These are phyloP conservation scores for Patella caerulea DNA, from an alignment of 2,888 invertebrate species.

Conservation along the genomic window DNA sequence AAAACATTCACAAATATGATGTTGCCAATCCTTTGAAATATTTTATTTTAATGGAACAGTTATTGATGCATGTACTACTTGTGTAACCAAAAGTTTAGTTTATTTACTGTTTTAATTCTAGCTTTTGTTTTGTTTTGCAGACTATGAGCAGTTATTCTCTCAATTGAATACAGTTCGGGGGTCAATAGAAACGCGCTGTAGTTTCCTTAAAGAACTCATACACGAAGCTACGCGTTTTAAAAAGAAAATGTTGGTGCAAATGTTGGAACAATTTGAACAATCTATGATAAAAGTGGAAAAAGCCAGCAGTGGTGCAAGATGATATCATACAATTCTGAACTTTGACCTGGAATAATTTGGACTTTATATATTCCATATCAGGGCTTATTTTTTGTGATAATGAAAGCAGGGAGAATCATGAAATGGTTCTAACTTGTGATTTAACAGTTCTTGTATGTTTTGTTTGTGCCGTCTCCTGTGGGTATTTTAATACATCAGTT, in stretches of 20 bases:
- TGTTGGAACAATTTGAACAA: slow-evolving; percentile 57
- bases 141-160: slow-evolving; percentile 61
- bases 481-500: no score
- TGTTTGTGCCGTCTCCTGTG: no score
- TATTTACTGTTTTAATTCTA: not conserved
- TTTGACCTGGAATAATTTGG: no score
- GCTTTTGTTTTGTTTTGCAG: slow-evolving; percentile 45
- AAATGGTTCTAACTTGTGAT: no score
- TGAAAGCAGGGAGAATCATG: no score
- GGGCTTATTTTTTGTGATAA: no score
- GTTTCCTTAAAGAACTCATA: slow-evolving; percentile 62
- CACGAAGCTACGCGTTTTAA: slow-evolving; percentile 67
- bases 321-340: not conserved
- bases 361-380: no score
- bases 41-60: not conserved
- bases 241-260: slow-evolving; percentile 53
- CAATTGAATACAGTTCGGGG: slow-evolving; percentile 63
- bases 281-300: slow-evolving; percentile 42
- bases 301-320: slow-evolving; percentile 10
- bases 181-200: slow-evolving; percentile 50
- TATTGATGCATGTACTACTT: not conserved
- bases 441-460: no score
- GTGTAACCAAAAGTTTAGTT: not conserved
- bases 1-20: not conserved
- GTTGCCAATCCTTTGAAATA: not conserved